Percentiles rank a stretch among this genome's conserved stretches.
These are phyloP conservation scores for Atrichornis clamosus DNA, from an alignment of 2,113 vertebrate species.

Conservation along the genomic window DNA sequence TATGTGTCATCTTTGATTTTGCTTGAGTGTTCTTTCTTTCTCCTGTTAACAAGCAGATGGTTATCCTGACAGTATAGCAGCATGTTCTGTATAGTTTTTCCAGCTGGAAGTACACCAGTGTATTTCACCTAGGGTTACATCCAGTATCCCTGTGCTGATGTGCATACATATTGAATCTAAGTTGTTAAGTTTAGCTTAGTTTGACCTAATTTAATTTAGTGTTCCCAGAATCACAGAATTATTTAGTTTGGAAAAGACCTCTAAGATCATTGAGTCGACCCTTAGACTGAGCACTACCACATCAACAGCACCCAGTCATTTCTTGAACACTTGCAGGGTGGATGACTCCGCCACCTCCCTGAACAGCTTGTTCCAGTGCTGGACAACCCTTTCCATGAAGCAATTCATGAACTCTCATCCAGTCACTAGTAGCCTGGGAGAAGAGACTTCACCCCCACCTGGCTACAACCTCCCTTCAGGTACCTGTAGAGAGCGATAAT, in stretches of 20 bases:
- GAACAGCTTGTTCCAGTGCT: neutral
- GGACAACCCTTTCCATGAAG: neutral
- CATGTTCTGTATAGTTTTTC: neutral
- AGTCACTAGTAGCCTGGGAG: neutral
- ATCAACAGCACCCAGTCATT: neutral
- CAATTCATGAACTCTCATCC: neutral
- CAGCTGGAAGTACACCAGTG: neutral
- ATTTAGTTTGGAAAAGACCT: neutral
- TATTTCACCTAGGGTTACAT: neutral
- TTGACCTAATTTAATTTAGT: neutral
- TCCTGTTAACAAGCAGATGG: constrained; percentile 2
- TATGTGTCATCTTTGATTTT: neutral
- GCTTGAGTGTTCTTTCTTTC: neutral
- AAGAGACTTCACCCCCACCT: neutral
- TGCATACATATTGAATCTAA: neutral
- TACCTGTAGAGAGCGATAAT: neutral
- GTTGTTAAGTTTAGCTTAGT: neutral
- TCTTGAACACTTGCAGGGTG: neutral
- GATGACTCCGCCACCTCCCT: neutral
- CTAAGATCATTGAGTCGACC: neutral
- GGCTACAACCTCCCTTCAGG: neutral
- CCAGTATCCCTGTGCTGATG: neutral
- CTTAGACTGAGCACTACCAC: rapidly evolving
- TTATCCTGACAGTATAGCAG: neutral
- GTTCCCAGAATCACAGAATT: neutral